Percentiles rank a stretch among this genome's conserved stretches.
Evolutionary conservation across 2,888 invertebrate genomes (phyloP).

Genomic region (Cantharis lateralis): DNA sequence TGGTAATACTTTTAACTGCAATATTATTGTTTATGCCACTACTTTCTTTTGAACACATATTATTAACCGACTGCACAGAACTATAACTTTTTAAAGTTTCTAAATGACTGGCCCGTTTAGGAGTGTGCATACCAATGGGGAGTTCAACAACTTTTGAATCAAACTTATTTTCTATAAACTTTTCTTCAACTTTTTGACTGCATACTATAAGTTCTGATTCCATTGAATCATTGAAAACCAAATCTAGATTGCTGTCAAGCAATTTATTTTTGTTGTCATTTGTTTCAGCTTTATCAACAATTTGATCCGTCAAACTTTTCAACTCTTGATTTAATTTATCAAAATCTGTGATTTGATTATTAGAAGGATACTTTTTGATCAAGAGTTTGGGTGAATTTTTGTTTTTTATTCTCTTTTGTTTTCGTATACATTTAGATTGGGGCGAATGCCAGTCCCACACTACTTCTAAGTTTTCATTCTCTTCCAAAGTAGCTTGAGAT

Average conservation of each 20-base stretch:
- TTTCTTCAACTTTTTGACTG: conserved; percentile 49
- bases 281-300: conserved; percentile 30
- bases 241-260: conserved; percentile 33
- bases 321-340: conserved; percentile 50
- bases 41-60: not conserved
- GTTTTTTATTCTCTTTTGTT: conserved; percentile 34
- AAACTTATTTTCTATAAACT: conserved; percentile 16
- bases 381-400: conserved; percentile 46
- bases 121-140: not conserved
- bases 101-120: not conserved
- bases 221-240: conserved; percentile 50
- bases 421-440: conserved; percentile 38
- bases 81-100: not conserved
- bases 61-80: not conserved
- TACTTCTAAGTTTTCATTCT: conserved; percentile 52
- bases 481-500: conserved; percentile 54
- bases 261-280: not conserved
- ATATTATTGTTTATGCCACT: not conserved
- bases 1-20: not conserved
- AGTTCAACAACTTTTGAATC: not conserved
- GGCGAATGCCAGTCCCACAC: conserved; percentile 60
- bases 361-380: conserved; percentile 43
- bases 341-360: conserved; percentile 45
- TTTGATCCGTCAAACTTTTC: conserved; percentile 44
- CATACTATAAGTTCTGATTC: conserved; percentile 49